Evolutionary conservation across 2,113 vertebrate genomes (phyloP).

Genomic region (Elephantulus edwardii): DNA sequence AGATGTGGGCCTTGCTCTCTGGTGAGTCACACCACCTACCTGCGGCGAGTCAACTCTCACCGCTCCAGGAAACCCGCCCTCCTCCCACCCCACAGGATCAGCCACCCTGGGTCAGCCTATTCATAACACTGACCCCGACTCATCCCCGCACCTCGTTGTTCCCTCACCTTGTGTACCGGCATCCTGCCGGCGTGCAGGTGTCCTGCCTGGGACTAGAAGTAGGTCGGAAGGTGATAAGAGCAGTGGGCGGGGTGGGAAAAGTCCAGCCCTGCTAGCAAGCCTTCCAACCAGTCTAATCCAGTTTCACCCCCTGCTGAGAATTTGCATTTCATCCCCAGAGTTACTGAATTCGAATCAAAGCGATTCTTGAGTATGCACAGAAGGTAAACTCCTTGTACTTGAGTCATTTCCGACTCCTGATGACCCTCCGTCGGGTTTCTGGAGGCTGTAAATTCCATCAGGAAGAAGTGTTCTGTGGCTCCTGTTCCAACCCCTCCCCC

Average conservation of each 20-base stretch:
- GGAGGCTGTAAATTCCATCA: no score
- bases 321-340: background rate
- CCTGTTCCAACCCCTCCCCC: no score
- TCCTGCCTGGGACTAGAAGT: background rate
- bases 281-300: background rate
- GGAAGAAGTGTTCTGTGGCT: no score
- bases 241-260: background rate
- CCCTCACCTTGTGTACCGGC: background rate
- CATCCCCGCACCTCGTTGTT: background rate
- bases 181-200: background rate
- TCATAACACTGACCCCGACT: background rate
- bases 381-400: no score
- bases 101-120: background rate
- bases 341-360: background rate
- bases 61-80: background rate
- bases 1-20: background rate
- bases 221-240: background rate
- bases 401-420: no score
- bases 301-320: background rate
- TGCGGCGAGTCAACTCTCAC: slow-evolving; percentile 6
- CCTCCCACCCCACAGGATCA: background rate
- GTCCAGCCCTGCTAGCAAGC: background rate
- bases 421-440: no score
- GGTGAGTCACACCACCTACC: background rate
- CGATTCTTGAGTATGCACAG: no score